These are phyloP conservation scores for Climacteris rufus DNA, from an alignment of 2,113 vertebrate species.

Conservation along the genomic window DNA sequence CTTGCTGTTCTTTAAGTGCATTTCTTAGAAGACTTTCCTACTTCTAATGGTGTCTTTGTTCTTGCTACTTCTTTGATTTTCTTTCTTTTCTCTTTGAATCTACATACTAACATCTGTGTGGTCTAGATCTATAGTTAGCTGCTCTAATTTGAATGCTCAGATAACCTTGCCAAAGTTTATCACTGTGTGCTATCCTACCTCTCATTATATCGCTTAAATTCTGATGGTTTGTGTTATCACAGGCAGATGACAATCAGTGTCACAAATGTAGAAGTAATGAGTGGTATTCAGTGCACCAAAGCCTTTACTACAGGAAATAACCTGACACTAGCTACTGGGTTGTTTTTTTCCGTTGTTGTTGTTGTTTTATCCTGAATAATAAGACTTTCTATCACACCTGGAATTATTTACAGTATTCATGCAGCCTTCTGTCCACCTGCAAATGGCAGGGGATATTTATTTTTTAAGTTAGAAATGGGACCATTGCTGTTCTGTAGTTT, in stretches of 20 bases:
- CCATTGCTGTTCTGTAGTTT: background rate
- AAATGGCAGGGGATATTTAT: background rate
- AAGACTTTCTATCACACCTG: background rate
- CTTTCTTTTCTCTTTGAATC: background rate
- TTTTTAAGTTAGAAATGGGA: background rate
- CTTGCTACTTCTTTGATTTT: constrained; percentile 9
- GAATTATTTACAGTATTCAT: background rate
- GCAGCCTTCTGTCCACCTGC: background rate
- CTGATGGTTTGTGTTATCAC: background rate
- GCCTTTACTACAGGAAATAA: background rate
- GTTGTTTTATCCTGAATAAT: background rate
- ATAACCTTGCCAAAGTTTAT: background rate
- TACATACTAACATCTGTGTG: background rate
- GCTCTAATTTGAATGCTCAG: background rate
- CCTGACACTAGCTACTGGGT: background rate
- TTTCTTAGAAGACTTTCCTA: constrained; percentile 23
- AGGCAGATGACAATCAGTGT: background rate
- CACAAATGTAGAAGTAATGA: background rate
- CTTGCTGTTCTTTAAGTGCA: background rate
- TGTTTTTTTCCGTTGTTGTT: no score
- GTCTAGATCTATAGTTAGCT: background rate
- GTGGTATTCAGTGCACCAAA: background rate
- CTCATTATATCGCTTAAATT: background rate
- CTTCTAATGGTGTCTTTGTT: constrained; percentile 24
- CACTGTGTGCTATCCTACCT: background rate